Percentiles rank a stretch among this genome's conserved stretches.
Conservation (phyloP, 2,797 vertebrate genomes). For the Rhabdophis nuchalis region DNA sequence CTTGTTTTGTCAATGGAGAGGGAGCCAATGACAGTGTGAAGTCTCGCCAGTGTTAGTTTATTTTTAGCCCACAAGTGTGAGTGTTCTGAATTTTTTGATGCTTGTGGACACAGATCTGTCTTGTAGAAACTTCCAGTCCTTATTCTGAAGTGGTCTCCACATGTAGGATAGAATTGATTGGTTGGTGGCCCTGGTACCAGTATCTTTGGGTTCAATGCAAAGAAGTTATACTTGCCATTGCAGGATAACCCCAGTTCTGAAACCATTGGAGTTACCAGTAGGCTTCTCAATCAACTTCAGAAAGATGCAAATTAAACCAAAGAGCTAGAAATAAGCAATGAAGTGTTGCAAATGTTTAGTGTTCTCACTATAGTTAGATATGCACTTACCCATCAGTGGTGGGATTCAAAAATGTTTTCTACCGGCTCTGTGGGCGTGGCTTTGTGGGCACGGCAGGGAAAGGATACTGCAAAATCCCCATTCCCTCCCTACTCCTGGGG, state of each 20-base stretch:
- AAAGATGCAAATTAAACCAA: not conserved
- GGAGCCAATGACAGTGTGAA: not conserved
- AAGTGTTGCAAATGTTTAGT: not conserved
- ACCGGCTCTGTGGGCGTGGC: too few species aligned
- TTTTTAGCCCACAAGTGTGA: not conserved
- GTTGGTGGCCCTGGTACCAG: not conserved
- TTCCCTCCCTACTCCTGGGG: too few species aligned
- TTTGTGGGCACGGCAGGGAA: too few species aligned
- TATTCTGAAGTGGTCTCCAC: not conserved
- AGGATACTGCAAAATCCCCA: too few species aligned
- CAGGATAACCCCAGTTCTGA: not conserved
- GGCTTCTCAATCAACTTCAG: not conserved
- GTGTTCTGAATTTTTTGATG: not conserved
- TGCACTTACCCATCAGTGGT: not conserved
- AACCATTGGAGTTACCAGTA: not conserved
- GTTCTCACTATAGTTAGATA: not conserved
- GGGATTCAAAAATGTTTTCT: too few species aligned
- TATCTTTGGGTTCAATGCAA: not conserved
- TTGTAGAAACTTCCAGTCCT: not conserved
- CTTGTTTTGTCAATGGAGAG: not conserved
- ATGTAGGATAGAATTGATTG: not conserved
- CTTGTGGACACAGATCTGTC: not conserved
- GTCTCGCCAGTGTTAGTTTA: not conserved
- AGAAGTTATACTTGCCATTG: not conserved
- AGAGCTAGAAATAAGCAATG: not conserved